phyloP scores from a whole-genome alignment of 2,113 vertebrate species.

The Gobius niger region DNA sequence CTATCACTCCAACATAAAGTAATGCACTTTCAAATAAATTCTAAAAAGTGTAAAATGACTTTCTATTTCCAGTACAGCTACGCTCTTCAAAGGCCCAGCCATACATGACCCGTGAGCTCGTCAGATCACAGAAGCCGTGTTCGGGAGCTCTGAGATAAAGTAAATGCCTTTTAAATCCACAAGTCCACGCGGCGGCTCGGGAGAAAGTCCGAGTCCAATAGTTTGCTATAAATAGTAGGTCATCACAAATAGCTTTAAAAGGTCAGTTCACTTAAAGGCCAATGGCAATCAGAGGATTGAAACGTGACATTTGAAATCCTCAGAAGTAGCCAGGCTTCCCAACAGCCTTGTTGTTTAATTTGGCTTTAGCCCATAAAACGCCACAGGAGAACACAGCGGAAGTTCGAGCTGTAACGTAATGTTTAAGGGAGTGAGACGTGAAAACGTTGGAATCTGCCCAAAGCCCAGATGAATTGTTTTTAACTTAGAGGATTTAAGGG shows the following conservation, averaged over 20 bases:
- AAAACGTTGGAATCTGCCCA: too few relatives aligned
- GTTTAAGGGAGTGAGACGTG: not conserved
- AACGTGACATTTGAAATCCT: slow-evolving; percentile 14
- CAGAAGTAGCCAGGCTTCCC: slow-evolving; percentile 1
- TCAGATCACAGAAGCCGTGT: not conserved
- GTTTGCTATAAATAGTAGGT: slow-evolving; percentile 16
- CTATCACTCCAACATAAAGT: too few relatives aligned
- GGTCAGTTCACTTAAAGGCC: slow-evolving; percentile 19
- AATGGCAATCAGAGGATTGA: slow-evolving; percentile 13
- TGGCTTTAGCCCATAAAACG: not conserved
- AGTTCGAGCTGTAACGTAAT: not conserved
- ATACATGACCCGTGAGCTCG: not conserved
- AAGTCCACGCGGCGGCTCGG: not conserved
- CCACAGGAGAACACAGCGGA: not conserved
- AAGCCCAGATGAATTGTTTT: too few relatives aligned
- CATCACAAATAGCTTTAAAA: slow-evolving; percentile 19
- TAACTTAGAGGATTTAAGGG: too few relatives aligned
- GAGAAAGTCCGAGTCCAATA: slow-evolving; percentile 1
- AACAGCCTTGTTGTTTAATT: slow-evolving; percentile 9
- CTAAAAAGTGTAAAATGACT: too few relatives aligned
- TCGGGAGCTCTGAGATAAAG: slow-evolving; percentile 5
- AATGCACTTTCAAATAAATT: too few relatives aligned
- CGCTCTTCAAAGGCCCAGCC: not conserved
- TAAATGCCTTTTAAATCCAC: slow-evolving; percentile 12
- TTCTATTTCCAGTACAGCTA: too few relatives aligned